A percentile compares a stretch with the other conserved stretches of the same genome.
Conservation (phyloP, 2,888 invertebrate species). For the Lypha dubia region DNA sequence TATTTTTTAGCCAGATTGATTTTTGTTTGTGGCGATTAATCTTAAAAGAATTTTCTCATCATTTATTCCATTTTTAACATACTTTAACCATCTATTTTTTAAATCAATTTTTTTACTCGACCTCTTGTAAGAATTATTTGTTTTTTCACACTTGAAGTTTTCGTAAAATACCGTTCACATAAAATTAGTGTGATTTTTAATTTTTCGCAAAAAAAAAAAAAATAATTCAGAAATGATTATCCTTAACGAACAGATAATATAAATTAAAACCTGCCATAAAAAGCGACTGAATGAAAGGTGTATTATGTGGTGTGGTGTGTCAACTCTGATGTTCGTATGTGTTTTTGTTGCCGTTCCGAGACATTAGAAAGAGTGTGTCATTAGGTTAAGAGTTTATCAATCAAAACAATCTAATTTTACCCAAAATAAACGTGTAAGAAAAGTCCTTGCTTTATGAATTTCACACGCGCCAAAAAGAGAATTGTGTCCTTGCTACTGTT, state of each 20-base stretch:
- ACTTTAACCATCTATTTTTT: too few species aligned
- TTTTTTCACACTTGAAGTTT: too few species aligned
- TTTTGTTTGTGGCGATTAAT: conserved; percentile 60
- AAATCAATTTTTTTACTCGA: too few species aligned
- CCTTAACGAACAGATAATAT: background rate
- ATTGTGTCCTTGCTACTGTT: background rate
- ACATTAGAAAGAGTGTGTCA: conserved; percentile 67
- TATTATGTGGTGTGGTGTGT: background rate
- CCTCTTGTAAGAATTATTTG: too few species aligned
- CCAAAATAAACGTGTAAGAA: conserved; percentile 2
- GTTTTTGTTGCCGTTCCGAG: conserved; percentile 8
- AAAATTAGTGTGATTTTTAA: too few species aligned
- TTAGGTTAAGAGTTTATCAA: conserved; percentile 67
- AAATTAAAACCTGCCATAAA: background rate
- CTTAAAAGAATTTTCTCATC: conserved; percentile 54
- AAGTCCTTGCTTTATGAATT: background rate
- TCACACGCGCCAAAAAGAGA: background rate
- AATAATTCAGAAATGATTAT: too few species aligned
- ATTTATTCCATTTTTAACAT: too few species aligned
- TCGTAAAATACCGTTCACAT: too few species aligned
- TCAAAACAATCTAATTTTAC: conserved; percentile 12
- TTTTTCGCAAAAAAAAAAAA: too few species aligned
- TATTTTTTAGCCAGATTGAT: conserved; percentile 43
- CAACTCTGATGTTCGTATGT: background rate
- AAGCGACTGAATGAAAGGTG: too few species aligned